Conservation (phyloP, 2,888 invertebrate species). For the Drosophila buzzatii region DNA sequence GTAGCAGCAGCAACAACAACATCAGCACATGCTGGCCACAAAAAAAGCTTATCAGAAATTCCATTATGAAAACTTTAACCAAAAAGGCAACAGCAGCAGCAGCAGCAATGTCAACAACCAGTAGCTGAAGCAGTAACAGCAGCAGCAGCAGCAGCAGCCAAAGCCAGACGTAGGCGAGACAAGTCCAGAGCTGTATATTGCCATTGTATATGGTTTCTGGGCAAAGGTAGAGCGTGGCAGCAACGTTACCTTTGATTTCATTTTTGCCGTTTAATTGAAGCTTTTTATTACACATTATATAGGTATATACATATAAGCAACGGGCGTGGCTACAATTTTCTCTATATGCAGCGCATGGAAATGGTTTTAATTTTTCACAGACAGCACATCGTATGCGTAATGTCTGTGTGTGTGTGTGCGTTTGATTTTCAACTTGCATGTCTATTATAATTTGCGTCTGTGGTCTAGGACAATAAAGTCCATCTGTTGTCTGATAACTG, state of each 20-base stretch:
- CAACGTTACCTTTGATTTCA: constrained; percentile 66
- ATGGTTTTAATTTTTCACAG: constrained; percentile 44
- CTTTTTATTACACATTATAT: constrained; percentile 69
- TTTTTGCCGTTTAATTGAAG: constrained; percentile 72
- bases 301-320: constrained; percentile 10
- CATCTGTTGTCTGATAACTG: constrained; percentile 84
- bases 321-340: constrained; percentile 29
- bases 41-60: constrained; percentile 80
- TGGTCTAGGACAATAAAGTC: constrained; percentile 83
- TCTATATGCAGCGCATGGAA: constrained; percentile 3
- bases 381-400: constrained; percentile 40
- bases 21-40: constrained; percentile 56
- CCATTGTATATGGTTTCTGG: constrained; percentile 32
- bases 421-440: constrained; percentile 72
- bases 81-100: constrained; percentile 40
- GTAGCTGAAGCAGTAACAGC: constrained; percentile 24
- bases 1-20: constrained; percentile 11
- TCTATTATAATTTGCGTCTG: constrained; percentile 81
- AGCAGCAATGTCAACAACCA: constrained; percentile 35
- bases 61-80: constrained; percentile 76
- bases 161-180: constrained; percentile 46
- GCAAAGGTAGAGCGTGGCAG: not conserved
- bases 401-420: constrained; percentile 13
- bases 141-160: constrained; percentile 19
- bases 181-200: constrained; percentile 32